phyloP scores from a whole-genome alignment of 2,113 vertebrate genomes.

The Pseudopodoces humilis region DNA sequence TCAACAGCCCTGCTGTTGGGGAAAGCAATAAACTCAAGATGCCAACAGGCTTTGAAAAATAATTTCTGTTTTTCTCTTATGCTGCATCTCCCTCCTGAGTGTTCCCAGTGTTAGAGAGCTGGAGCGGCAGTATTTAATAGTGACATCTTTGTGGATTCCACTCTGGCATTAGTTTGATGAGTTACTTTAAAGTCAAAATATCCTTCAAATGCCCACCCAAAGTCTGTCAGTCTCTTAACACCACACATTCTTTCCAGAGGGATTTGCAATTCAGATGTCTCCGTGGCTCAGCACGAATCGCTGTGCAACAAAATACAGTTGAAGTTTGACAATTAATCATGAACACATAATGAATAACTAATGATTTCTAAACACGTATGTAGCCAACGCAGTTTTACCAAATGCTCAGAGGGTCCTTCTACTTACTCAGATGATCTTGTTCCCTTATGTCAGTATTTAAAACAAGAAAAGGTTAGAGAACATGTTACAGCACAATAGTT shows the following conservation, averaged over 20 bases:
- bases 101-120: background rate
- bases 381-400: background rate
- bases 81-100: background rate
- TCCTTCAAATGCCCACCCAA: conserved; percentile 23
- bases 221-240: background rate
- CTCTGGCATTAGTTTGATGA: background rate
- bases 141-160: background rate
- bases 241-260: background rate
- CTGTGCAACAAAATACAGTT: background rate
- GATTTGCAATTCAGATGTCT: background rate
- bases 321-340: conserved; percentile 8
- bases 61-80: background rate
- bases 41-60: conserved; percentile 6
- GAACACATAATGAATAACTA: background rate
- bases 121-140: background rate
- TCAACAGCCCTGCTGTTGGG: background rate
- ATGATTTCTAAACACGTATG: background rate
- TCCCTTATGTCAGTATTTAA: background rate
- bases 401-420: background rate
- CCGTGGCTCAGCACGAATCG: background rate
- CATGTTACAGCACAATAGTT: background rate
- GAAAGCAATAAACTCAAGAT: background rate
- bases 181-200: conserved; percentile 28
- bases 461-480: background rate
- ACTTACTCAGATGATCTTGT: background rate